These are phyloP conservation scores for Hemaris fuciformis DNA, from an alignment of 2,888 invertebrate genomes.

Conservation along the genomic window DNA sequence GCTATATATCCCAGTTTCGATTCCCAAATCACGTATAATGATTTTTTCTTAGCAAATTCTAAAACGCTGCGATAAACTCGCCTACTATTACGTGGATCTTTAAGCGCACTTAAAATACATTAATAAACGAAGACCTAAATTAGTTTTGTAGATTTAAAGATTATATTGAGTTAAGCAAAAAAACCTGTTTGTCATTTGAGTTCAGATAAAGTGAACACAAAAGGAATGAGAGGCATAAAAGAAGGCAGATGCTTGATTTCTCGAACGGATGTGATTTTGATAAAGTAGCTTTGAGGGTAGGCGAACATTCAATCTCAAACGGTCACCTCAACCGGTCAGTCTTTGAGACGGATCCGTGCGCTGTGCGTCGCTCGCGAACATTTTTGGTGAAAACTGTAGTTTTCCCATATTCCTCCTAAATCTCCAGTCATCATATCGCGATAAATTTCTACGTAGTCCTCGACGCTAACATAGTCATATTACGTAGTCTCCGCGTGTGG, in stretches of 20 bases:
- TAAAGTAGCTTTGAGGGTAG: conserved; percentile 45
- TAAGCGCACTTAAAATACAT: no score
- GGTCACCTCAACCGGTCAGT: conserved; percentile 35
- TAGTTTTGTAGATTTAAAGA: not conserved
- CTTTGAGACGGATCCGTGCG: conserved; percentile 59
- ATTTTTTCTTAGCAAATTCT: no score
- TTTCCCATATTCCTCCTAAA: conserved; percentile 20
- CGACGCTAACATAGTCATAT: conserved; percentile 19
- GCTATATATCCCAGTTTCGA: no score
- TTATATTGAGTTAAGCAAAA: not conserved
- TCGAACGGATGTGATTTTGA: not conserved
- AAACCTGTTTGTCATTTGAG: not conserved
- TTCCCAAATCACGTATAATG: no score
- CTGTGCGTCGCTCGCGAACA: conserved; percentile 42
- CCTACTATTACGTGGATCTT: no score
- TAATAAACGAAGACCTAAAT: not conserved
- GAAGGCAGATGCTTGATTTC: not conserved
- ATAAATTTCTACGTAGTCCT: conserved; percentile 30
- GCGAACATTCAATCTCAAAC: not conserved
- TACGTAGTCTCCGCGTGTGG: conserved; percentile 29
- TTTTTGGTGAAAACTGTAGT: conserved; percentile 34
- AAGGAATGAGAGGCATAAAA: not conserved
- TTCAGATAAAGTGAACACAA: not conserved
- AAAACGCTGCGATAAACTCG: no score
- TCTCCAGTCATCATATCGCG: conserved; percentile 26